Percentiles rank a stretch among this genome's conserved stretches.
phyloP scores from a whole-genome alignment of 2,113 vertebrate genomes.

The Tetrao urogallus region DNA sequence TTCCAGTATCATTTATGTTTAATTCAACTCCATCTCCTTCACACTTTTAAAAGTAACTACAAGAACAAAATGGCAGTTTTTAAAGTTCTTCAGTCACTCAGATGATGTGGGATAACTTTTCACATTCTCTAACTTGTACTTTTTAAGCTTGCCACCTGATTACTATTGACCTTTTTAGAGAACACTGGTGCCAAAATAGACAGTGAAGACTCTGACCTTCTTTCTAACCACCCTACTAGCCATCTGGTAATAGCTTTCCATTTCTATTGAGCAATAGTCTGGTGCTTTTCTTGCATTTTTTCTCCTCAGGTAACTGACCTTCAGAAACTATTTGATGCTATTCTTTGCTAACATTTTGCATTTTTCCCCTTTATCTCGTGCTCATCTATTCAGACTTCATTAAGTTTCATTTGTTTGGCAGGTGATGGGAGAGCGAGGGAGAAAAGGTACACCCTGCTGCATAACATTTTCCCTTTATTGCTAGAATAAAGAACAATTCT shows the following conservation, averaged over 20 bases:
- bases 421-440: fast-evolving
- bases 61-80: not conserved
- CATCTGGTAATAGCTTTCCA: not conserved
- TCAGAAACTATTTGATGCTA: not conserved
- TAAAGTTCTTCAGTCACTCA: not conserved
- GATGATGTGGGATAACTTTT: not conserved
- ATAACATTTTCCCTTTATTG: not conserved
- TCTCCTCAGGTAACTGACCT: not conserved
- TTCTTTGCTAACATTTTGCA: not conserved
- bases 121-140: not conserved
- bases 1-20: not conserved
- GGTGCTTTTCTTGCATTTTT: not conserved
- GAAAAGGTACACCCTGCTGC: not conserved
- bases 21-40: not conserved
- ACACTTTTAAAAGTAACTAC: not conserved
- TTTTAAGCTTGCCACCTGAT: not conserved
- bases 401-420: not conserved
- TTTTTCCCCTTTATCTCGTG: fast-evolving
- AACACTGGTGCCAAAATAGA: not conserved
- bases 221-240: not conserved
- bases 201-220: not conserved
- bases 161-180: not conserved
- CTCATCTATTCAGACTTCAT: not conserved
- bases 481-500: not conserved
- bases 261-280: not conserved